A percentile compares a stretch with the other conserved stretches of the same genome.
These are phyloP conservation scores for Cheumatopsyche charites DNA, from an alignment of 1,140 invertebrate genomes.

Conservation along the genomic window DNA sequence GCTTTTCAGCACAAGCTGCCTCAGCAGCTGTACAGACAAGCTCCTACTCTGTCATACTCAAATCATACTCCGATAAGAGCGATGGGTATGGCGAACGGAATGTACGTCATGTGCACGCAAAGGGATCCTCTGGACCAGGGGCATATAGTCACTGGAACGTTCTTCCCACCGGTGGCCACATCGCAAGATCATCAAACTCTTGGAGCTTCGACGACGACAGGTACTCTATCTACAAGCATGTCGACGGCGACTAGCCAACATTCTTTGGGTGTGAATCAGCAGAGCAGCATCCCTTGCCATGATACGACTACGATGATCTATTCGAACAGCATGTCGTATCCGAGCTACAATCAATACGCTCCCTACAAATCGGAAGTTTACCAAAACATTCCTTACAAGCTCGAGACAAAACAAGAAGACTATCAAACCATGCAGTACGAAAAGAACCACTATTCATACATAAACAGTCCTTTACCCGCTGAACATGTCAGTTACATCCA, in stretches of 20 bases:
- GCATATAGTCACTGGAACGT: conserved; percentile 80
- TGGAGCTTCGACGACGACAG: conserved; percentile 57
- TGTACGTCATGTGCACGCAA: conserved; percentile 86
- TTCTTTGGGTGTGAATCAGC: conserved; percentile 38
- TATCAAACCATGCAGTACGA: conserved; percentile 52
- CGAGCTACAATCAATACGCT: conserved; percentile 57
- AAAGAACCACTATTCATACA: conserved; percentile 45
- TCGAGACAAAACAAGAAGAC: conserved; percentile 60
- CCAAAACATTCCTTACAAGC: conserved; percentile 60
- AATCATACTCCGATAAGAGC: conserved; percentile 69
- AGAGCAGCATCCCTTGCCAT: conserved; percentile 39
- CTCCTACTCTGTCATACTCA: conserved; percentile 52
- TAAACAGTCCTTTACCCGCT: conserved; percentile 47
- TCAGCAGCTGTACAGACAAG: conserved; percentile 52
- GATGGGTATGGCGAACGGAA: conserved; percentile 80
- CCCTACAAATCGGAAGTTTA: conserved; percentile 59
- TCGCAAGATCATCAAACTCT: conserved; percentile 74
- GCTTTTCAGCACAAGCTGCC: conserved; percentile 43
- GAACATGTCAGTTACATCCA: conserved; percentile 58
- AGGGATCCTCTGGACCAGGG: conserved; percentile 77
- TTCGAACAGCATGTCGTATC: conserved; percentile 55
- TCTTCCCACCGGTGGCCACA: conserved; percentile 82
- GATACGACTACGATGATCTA: conserved; percentile 47
- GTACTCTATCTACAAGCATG: conserved; percentile 56
- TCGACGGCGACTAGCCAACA: conserved; percentile 26